Conservation (phyloP, 2,113 vertebrate species). For the Bolborhynchus lineola region DNA sequence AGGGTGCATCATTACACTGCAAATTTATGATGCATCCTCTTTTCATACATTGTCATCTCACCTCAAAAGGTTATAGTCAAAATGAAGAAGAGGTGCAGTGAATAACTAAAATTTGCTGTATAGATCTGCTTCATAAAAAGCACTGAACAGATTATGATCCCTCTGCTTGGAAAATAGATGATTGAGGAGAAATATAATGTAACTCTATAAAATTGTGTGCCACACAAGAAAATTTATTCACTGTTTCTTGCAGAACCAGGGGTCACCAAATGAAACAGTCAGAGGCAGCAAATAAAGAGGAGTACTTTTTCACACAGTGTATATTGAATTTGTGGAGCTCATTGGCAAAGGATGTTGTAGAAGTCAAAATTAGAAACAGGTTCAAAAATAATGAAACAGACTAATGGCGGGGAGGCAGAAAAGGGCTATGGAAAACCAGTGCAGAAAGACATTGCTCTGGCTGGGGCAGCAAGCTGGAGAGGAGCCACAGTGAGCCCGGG, state of each 20-base stretch:
- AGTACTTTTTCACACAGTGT: neutral
- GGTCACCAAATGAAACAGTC: neutral
- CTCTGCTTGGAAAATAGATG: neutral
- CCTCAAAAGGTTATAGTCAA: neutral
- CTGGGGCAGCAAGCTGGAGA: neutral
- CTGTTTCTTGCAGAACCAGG: neutral
- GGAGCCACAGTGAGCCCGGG: neutral
- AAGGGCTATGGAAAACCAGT: neutral
- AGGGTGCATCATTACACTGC: neutral
- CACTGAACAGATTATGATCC: neutral
- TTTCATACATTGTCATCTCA: neutral
- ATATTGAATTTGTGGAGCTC: neutral
- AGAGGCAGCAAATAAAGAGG: neutral
- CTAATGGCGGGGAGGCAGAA: neutral
- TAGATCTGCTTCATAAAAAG: neutral
- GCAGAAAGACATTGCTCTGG: neutral
- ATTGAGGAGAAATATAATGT: neutral
- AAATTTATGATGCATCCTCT: neutral
- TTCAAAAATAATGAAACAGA: neutral
- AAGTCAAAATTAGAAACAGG: neutral
- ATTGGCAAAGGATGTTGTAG: neutral
- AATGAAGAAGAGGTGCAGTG: conserved; percentile 1
- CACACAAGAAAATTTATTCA: neutral
- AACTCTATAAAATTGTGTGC: neutral
- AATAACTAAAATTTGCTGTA: neutral